phyloP scores from a whole-genome alignment of 2,888 invertebrate species.

The Phaonia tiefii region DNA sequence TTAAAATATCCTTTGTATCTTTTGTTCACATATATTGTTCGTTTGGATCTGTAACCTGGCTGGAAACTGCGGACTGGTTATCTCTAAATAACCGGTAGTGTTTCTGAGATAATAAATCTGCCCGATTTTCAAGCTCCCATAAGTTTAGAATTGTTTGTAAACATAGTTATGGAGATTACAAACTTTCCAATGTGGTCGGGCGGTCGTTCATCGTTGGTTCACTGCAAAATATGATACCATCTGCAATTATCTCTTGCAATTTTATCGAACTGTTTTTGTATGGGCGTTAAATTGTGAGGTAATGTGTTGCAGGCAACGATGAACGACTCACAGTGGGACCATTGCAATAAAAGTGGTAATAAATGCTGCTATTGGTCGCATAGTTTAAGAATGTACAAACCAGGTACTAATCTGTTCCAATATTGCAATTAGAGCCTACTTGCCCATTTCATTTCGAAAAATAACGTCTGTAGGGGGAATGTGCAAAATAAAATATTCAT shows the following conservation, averaged over 20 bases:
- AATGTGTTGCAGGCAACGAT: conserved; percentile 42
- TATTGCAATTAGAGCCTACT: too few relatives aligned
- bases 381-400: too few relatives aligned
- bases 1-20: conserved; percentile 22
- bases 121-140: conserved; percentile 77
- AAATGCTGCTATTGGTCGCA: not conserved
- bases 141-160: conserved; percentile 68
- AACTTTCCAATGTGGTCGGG: not conserved
- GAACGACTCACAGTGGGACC: not conserved
- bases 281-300: conserved; percentile 46
- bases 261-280: conserved; percentile 40
- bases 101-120: conserved; percentile 76
- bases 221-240: conserved; percentile 23
- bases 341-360: too few relatives aligned
- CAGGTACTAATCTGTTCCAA: too few relatives aligned
- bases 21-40: conserved; percentile 29
- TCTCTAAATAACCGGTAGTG: conserved; percentile 67
- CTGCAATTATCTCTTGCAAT: conserved; percentile 15
- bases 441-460: too few relatives aligned
- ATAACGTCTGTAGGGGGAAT: too few relatives aligned
- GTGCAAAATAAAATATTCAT: too few relatives aligned
- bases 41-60: conserved; percentile 11
- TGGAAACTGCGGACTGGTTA: not conserved
- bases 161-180: not conserved
- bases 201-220: conserved; percentile 18